Base-by-base conservation (phyloP, 2,888 invertebrate genomes). In the Metacarcinus magister region DNA sequence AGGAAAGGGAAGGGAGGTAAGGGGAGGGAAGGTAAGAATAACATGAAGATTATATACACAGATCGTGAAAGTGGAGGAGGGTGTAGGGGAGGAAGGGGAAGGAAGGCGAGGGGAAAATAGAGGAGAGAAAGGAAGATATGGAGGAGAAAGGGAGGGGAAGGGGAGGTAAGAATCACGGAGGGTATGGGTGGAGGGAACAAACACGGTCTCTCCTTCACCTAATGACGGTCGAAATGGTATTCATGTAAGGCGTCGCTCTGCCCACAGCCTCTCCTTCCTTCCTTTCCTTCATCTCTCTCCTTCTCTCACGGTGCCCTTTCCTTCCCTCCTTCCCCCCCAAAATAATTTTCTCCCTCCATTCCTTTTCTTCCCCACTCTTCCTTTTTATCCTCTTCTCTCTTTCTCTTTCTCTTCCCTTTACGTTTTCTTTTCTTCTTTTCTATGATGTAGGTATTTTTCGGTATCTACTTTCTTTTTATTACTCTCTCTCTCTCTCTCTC, bases 171-270 rank as follows among this genome's bases (percentile, higher is more conserved):
- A 92, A 92, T 48, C 32, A 92, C 28, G 43, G 92, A 82, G 32
- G 13, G 82, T 16, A 82, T 82, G 82, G 82, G 32, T 82, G 82
- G 82, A 82, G 82, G 82, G 32, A 82, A 82, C 82, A 82, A 32
- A 82, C 82, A 82, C 32, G 82, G 32, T 32, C 82, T 32, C 82
- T 82, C 32, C 82, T 82, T 82, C 67, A 7, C 82, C 32, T 82
- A 82, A 82, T 82, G 82, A 82, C 82, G 82, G 82, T 82, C 82
- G 82, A 82, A 32, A 82, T 82, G 28, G 82, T 32, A 82, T 82
- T 82, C 67, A 67, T n/a, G 67, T 3, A 23, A 67, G 67, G 67
- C 67, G 23, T 67, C n/a, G 67, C n/a, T n/a, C n/a, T 67, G 7
- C 23, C 67, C 67, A 19, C 67, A 16, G 32, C n/a, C 32, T 28